A percentile compares a stretch with the other conserved stretches of the same genome.
phyloP scores from a whole-genome alignment of 2,113 vertebrate genomes.

The Epinephelus lanceolatus region DNA sequence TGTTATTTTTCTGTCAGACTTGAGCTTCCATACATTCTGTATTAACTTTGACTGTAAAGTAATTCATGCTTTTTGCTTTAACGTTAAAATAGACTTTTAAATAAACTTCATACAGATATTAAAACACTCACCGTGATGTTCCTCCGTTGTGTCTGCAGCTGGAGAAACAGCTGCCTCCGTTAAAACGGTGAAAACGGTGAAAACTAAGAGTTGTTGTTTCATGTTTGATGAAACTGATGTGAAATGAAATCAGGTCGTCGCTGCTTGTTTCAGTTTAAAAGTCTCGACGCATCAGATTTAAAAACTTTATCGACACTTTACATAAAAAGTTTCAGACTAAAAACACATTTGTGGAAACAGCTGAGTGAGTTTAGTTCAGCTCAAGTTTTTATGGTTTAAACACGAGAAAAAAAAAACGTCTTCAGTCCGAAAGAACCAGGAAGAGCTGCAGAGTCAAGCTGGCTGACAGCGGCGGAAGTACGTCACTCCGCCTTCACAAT shows the following conservation, averaged over 20 bases:
- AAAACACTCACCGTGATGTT: conserved; percentile 25
- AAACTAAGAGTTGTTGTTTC: neutral
- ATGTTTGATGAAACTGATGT: neutral
- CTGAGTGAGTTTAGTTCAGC: neutral
- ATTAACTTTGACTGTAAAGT: no score
- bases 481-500: neutral
- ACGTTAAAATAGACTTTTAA: no score
- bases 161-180: conserved; percentile 9
- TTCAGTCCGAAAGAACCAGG: conserved; percentile 48
- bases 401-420: neutral
- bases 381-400: neutral
- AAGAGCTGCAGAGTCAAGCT: conserved; percentile 35
- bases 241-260: neutral
- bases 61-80: no score
- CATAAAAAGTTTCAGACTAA: neutral
- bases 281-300: neutral
- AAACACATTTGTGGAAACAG: neutral
- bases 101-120: no score
- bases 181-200: neutral
- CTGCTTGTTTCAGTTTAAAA: no score
- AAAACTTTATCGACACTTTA: neutral
- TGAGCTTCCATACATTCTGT: no score
- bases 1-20: no score
- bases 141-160: neutral
- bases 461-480: conserved; percentile 5